These are phyloP conservation scores for Megalurothrips usitatus DNA, from an alignment of 2,888 invertebrate species.

Conservation along the genomic window DNA sequence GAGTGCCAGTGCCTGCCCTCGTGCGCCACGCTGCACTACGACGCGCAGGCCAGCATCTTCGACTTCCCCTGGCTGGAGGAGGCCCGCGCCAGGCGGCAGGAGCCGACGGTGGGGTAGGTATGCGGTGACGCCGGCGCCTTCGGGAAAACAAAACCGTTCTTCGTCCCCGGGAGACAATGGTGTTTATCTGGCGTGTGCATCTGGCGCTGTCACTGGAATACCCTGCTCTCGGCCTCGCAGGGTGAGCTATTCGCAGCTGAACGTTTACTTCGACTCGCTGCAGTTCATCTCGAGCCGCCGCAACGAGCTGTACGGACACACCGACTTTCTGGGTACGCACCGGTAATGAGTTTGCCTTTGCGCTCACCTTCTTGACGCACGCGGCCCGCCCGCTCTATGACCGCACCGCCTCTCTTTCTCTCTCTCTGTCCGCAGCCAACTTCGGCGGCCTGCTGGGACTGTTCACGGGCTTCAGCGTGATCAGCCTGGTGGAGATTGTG, in stretches of 20 bases:
- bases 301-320: constrained; percentile 63
- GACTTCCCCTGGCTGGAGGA: constrained; percentile 56
- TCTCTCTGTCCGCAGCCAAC: constrained; percentile 48
- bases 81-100: background rate
- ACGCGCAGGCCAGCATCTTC: constrained; percentile 68
- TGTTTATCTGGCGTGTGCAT: no score
- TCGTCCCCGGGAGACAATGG: no score
- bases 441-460: constrained; percentile 63
- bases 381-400: background rate
- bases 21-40: constrained; percentile 66
- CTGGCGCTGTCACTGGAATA: no score
- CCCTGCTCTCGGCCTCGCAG: constrained; percentile 42
- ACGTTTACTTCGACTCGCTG: constrained; percentile 67
- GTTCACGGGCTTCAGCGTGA: constrained; percentile 60
- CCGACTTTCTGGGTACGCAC: constrained; percentile 58
- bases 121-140: no score
- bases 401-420: background rate
- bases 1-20: constrained; percentile 59
- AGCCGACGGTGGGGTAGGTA: no score
- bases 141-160: no score
- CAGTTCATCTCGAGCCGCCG: constrained; percentile 64
- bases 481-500: constrained; percentile 55
- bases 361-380: background rate
- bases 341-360: background rate
- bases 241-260: constrained; percentile 56